Conservation (phyloP, 2,888 invertebrate species). For the Eristalis pertinax region DNA sequence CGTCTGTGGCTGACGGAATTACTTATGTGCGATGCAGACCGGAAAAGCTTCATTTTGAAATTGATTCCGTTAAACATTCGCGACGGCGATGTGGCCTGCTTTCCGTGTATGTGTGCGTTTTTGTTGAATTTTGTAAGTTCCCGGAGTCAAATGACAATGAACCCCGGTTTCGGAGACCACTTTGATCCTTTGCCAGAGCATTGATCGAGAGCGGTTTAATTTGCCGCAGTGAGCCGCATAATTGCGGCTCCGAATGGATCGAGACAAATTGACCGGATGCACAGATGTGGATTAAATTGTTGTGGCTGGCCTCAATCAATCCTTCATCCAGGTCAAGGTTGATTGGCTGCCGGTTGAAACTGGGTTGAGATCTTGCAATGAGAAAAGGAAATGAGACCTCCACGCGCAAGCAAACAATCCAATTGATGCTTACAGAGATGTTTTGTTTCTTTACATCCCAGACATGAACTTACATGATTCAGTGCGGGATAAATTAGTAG, state of each 20-base stretch:
- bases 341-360: not conserved
- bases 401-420: not conserved
- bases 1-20: constrained; percentile 38
- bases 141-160: constrained; percentile 3
- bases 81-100: constrained; percentile 11
- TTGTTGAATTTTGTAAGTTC: constrained; percentile 1
- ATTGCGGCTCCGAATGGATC: not conserved
- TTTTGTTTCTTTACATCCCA: too few species aligned
- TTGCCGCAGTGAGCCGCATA: not conserved
- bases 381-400: not conserved
- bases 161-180: not conserved
- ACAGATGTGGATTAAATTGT: not conserved
- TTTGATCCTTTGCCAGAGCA: not conserved
- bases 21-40: constrained; percentile 41
- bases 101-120: not conserved
- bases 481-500: not conserved
- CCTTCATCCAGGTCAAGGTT: not conserved
- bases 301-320: not conserved
- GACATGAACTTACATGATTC: not conserved
- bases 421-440: too few species aligned
- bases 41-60: constrained; percentile 63
- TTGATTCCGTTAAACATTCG: constrained; percentile 60
- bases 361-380: not conserved
- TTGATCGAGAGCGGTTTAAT: not conserved
- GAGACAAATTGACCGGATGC: not conserved